Evolutionary conservation across 2,113 vertebrate genomes (phyloP), one percentile per base, ranked within the genome.

Genomic region (Rhizomys pruinosus): DNA sequence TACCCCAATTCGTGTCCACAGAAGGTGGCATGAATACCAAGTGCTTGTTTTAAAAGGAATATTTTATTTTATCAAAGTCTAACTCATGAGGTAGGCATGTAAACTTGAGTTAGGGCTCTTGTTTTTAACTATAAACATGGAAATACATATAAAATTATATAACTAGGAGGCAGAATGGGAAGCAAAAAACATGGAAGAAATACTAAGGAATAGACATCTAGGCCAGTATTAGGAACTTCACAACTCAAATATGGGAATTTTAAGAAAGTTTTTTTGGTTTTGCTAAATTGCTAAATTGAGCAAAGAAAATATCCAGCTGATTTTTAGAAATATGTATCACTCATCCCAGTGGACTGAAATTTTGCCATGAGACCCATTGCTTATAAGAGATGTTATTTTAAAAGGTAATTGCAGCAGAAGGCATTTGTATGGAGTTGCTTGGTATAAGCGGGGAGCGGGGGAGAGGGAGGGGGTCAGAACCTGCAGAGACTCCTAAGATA

Each of bases 401-500:
- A 85, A 80, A 76, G 44, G 34, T n/a, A 77, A 34, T 57, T 92
- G 37, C 37, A 87, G 34, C 76, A 64, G 55, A 82, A 92, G 71
- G 78, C 78, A 71, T 86, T 94, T 86, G 29, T 90, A 86, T 95
- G 79, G 89, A 59, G 59, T 93, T 88, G 73, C 55, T 82, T 95
- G 77, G 25, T 66, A 87, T 64, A 96, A n/a, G n/a, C n/a, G n/a
- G n/a, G n/a, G n/a, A n/a, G n/a, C n/a, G n/a, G n/a, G n/a, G n/a
- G n/a, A n/a, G n/a, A n/a, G 94, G 92, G 95, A 95, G 84, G 95
- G 61, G 32, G 79, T 95, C 88, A 92, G 27, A 93, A 78, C 78
- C 76, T 76, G 74, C 78, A 96, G 81, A 68, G 74, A 94, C 93
- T 94, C 85, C 90, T 80, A 92, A 94, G 74, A 88, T 94, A 95